phyloP scores from a whole-genome alignment of 2,797 vertebrate genomes.

The Poecilia wingei region DNA sequence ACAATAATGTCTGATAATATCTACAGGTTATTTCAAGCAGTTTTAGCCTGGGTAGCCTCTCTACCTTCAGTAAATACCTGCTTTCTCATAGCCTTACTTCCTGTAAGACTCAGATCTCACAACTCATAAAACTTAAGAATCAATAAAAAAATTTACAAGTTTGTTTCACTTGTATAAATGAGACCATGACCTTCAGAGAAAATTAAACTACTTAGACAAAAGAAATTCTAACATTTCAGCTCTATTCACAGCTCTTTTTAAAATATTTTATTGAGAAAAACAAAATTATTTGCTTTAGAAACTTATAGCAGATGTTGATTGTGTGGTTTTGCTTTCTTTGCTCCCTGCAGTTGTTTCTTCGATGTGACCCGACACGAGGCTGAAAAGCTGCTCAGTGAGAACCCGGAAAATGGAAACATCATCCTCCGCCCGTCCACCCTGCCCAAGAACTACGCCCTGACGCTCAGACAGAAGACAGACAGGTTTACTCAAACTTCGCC shows the following conservation, averaged over 20 bases:
- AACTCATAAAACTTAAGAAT: background rate
- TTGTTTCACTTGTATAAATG: background rate
- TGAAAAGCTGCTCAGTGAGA: constrained; percentile 75
- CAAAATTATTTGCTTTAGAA: background rate
- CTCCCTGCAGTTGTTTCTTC: constrained; percentile 67
- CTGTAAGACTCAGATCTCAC: background rate
- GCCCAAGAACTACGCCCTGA: constrained; percentile 80
- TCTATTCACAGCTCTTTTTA: background rate
- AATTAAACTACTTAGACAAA: background rate
- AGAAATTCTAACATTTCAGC: background rate
- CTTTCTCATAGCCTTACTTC: background rate
- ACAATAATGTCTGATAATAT: background rate
- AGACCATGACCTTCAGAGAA: background rate
- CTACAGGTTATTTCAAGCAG: background rate
- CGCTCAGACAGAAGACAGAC: constrained; percentile 60
- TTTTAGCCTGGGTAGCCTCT: background rate
- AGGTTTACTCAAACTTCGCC: constrained; percentile 50
- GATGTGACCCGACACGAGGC: constrained; percentile 81
- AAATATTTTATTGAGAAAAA: background rate
- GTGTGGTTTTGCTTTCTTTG: background rate
- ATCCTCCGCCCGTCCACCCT: constrained; percentile 84
- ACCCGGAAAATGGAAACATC: constrained; percentile 79
- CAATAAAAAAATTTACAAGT: background rate
- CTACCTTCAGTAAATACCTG: background rate
- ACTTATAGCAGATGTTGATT: background rate